Percentiles rank a stretch among this genome's conserved stretches.
Evolutionary conservation across 2,888 invertebrate genomes (phyloP).

Genomic region (Eustalomyia histrio): DNA sequence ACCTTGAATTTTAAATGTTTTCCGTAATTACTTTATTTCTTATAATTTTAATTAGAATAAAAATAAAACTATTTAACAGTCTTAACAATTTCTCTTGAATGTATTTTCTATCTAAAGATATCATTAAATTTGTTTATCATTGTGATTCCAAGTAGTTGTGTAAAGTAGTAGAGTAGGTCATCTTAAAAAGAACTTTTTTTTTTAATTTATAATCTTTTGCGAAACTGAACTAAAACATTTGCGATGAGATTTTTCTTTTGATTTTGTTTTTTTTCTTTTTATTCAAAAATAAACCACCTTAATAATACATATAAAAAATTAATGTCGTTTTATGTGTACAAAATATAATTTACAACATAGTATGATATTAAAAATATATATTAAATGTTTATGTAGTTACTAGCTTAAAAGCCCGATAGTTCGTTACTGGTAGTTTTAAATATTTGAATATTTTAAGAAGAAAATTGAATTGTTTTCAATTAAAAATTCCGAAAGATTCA

Average conservation of each 20-base stretch:
- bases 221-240: not conserved
- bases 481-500: too few species aligned
- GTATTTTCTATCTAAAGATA: not conserved
- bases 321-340: not conserved
- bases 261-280: too few species aligned
- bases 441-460: too few species aligned
- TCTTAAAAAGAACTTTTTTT: not conserved
- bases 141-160: not conserved
- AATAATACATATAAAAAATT: not conserved
- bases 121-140: not conserved
- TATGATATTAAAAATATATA: not conserved
- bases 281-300: not conserved
- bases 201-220: not conserved
- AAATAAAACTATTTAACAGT: not conserved
- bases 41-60: not conserved
- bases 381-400: too few species aligned
- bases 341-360: not conserved
- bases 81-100: not conserved
- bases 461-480: too few species aligned
- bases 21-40: not conserved
- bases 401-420: too few species aligned
- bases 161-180: not conserved
- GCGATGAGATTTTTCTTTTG: not conserved
- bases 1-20: not conserved
- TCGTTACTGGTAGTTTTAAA: too few species aligned